Conservation (phyloP, 92 coral and sea anemone species). For the Siderastrea radians region DNA sequence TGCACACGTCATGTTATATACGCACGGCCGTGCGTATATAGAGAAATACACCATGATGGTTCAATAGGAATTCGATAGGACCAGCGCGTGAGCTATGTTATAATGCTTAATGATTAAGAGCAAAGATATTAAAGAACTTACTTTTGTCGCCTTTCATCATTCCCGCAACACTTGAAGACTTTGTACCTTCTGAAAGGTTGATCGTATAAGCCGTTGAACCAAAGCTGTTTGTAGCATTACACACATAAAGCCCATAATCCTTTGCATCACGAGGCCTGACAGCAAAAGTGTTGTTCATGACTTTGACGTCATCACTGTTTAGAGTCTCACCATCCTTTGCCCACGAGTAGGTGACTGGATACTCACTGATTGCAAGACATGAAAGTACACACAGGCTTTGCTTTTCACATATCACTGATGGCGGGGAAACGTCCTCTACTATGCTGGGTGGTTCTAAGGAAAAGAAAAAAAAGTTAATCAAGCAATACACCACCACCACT, state of each 20-base stretch:
- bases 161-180: neutral
- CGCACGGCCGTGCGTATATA: no score
- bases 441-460: neutral
- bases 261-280: neutral
- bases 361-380: neutral
- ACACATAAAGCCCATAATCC: conserved; percentile 10
- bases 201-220: neutral
- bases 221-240: conserved; percentile 4
- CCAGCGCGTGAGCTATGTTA: no score
- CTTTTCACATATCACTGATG: neutral
- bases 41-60: no score
- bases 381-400: neutral
- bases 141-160: neutral
- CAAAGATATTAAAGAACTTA: neutral
- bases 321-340: conserved; percentile 1
- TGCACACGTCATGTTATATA: no score
- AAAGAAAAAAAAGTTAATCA: conserved; percentile 7
- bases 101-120: no score
- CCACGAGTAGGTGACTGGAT: neutral
- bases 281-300: neutral
- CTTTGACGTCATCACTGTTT: neutral
- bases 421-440: neutral
- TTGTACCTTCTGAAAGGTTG: neutral
- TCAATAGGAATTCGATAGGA: no score
- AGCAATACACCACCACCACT: no score